phyloP scores from a whole-genome alignment of 2,888 invertebrate species.

The Micoletzkya japonica region DNA sequence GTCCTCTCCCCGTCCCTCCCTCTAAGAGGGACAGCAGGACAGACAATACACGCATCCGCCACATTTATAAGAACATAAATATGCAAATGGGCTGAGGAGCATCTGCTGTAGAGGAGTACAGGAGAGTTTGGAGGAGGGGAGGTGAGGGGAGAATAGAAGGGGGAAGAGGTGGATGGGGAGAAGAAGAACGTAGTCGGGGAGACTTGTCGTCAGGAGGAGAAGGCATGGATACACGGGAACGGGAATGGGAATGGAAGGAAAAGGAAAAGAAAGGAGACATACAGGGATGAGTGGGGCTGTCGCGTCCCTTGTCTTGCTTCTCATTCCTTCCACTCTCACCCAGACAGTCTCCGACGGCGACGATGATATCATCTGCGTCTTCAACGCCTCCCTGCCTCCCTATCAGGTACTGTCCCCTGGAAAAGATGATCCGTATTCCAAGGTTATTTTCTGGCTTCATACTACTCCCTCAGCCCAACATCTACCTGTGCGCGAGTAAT shows the following conservation, averaged over 20 bases:
- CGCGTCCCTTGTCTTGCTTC: not conserved
- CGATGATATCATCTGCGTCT: slow-evolving; percentile 12
- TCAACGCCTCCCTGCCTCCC: slow-evolving; percentile 19
- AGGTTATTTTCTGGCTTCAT: not conserved
- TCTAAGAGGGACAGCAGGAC: not conserved
- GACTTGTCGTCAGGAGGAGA: not conserved
- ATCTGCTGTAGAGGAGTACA: not conserved
- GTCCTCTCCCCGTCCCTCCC: slow-evolving; percentile 10
- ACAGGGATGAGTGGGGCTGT: not conserved
- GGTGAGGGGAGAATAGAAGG: not conserved
- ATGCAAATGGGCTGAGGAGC: slow-evolving; percentile 17
- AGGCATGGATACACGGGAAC: not conserved
- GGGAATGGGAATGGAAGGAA: not conserved
- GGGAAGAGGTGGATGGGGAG: not conserved
- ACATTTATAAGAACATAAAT: slow-evolving; percentile 30
- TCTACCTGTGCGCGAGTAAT: slow-evolving; percentile 9
- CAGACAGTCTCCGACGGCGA: not conserved
- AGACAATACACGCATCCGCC: slow-evolving; percentile 5
- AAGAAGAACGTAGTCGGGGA: not conserved
- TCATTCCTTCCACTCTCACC: not conserved
- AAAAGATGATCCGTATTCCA: not conserved
- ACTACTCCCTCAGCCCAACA: slow-evolving; percentile 11
- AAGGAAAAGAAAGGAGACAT: not conserved
- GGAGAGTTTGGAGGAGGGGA: not conserved
- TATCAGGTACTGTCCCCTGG: slow-evolving; percentile 6